Percentiles rank a stretch among this genome's conserved stretches.
Conservation (phyloP, 2,113 vertebrate species). For the Paramormyrops kingsleyae region DNA sequence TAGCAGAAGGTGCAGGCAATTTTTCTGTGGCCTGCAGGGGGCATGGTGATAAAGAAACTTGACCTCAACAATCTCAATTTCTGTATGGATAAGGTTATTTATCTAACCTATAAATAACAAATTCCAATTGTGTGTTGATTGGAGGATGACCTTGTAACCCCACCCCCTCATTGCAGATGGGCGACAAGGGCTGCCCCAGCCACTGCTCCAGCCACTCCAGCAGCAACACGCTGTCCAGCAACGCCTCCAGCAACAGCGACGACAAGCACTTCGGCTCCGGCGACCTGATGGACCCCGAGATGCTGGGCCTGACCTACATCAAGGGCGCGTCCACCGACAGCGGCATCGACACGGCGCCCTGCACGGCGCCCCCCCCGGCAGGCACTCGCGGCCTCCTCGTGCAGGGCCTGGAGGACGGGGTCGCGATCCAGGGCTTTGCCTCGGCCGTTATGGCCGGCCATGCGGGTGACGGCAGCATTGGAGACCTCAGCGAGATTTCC, state of each 20-base stretch:
- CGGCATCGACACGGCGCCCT: constrained; percentile 79
- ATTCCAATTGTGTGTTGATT: background rate
- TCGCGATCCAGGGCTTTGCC: constrained; percentile 64
- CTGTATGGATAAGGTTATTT: background rate
- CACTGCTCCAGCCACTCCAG: constrained; percentile 91
- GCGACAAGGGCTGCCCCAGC: constrained; percentile 87
- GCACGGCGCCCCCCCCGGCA: constrained; percentile 65
- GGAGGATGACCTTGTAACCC: background rate
- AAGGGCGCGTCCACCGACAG: constrained; percentile 94
- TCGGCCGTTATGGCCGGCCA: constrained; percentile 61
- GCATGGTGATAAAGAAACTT: background rate
- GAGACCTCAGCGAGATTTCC: constrained; percentile 84
- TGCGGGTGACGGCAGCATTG: constrained; percentile 72
- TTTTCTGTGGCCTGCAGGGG: background rate
- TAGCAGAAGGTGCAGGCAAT: background rate
- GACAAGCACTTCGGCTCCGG: constrained; percentile 91
- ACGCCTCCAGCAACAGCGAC: constrained; percentile 88
- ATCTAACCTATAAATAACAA: background rate
- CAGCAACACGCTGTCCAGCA: constrained; percentile 88
- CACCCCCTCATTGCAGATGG: constrained; percentile 55
- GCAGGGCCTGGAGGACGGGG: constrained; percentile 59
- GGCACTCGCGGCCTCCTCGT: constrained; percentile 61
- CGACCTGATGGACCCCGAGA: constrained; percentile 86
- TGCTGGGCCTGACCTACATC: constrained; percentile 83
- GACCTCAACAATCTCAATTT: no score